Percentiles rank a stretch among this genome's conserved stretches.
These are phyloP conservation scores for Chelmon rostratus DNA, from an alignment of 2,797 vertebrate genomes.

Conservation along the genomic window DNA sequence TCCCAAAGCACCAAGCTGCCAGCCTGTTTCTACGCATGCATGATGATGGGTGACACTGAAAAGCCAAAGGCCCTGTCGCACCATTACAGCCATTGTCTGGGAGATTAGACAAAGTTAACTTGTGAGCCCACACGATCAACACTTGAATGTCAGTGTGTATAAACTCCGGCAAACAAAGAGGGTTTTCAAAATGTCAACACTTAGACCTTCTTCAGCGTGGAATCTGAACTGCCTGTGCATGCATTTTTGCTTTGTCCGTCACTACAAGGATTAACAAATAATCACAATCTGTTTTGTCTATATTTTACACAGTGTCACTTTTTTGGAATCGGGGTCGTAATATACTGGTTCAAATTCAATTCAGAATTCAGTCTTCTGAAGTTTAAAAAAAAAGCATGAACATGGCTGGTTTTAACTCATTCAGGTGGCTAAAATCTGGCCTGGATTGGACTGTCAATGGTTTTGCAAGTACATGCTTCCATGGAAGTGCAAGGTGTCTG, in stretches of 20 bases:
- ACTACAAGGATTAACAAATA: too few species aligned
- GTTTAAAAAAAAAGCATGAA: background rate
- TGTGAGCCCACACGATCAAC: slow-evolving; percentile 14
- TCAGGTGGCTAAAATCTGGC: background rate
- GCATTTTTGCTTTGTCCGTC: background rate
- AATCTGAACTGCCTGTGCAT: background rate
- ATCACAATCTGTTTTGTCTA: too few species aligned
- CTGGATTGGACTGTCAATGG: background rate
- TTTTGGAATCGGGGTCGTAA: too few species aligned
- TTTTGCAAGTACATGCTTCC: background rate
- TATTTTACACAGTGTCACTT: too few species aligned
- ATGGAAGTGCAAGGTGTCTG: background rate
- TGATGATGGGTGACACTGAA: slow-evolving; percentile 64
- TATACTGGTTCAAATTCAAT: background rate
- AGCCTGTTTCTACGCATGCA: slow-evolving; percentile 54
- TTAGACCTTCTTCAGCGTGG: background rate
- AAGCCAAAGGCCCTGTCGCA: slow-evolving; percentile 62
- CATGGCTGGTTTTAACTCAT: background rate
- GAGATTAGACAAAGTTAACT: slow-evolving; percentile 61
- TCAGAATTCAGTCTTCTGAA: background rate
- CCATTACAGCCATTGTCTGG: slow-evolving; percentile 64
- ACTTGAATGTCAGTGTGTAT: slow-evolving; percentile 33
- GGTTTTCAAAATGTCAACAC: background rate
- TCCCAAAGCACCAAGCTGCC: slow-evolving; percentile 69
- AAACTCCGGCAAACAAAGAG: slow-evolving; percentile 9